These are phyloP conservation scores for Zele albiditarsus DNA, from an alignment of 2,888 invertebrate genomes.

Conservation along the genomic window DNA sequence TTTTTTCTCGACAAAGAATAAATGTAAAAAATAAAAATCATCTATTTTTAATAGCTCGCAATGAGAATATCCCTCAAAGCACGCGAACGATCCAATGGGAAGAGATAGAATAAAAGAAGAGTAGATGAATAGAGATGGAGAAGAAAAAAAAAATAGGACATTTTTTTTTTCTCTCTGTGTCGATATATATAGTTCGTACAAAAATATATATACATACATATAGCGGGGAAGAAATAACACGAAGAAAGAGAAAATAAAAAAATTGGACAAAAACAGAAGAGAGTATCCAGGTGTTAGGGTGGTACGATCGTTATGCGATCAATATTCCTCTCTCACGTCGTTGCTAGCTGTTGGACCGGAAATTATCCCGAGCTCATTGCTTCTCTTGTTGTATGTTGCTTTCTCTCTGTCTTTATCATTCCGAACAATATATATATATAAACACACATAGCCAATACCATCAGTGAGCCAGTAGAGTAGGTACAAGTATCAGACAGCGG, in stretches of 20 bases:
- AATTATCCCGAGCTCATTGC: conserved; percentile 50
- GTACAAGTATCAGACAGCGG: conserved; percentile 8
- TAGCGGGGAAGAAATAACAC: conserved; percentile 22
- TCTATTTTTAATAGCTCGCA: no score
- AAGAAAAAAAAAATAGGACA: neutral
- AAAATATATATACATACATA: neutral
- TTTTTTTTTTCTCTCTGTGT: neutral
- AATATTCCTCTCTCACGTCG: conserved; percentile 51
- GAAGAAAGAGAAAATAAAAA: conserved; percentile 21
- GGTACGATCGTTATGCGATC: conserved; percentile 45
- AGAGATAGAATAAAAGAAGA: neutral
- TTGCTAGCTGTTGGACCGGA: conserved; percentile 50
- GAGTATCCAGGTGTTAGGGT: conserved; percentile 23
- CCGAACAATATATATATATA: neutral
- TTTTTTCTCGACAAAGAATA: no score
- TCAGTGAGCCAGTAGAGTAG: neutral
- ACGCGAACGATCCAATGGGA: no score
- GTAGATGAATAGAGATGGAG: neutral
- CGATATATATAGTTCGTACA: no score
- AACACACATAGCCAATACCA: neutral
- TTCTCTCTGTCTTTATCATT: conserved; percentile 24
- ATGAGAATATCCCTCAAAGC: no score
- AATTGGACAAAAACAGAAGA: neutral
- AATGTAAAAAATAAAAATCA: no score
- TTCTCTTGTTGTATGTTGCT: conserved; percentile 42